Evolutionary conservation across 2,797 vertebrate species (phyloP), one percentile per base, ranked within the genome.

Genomic region (Microhierax caerulescens): DNA sequence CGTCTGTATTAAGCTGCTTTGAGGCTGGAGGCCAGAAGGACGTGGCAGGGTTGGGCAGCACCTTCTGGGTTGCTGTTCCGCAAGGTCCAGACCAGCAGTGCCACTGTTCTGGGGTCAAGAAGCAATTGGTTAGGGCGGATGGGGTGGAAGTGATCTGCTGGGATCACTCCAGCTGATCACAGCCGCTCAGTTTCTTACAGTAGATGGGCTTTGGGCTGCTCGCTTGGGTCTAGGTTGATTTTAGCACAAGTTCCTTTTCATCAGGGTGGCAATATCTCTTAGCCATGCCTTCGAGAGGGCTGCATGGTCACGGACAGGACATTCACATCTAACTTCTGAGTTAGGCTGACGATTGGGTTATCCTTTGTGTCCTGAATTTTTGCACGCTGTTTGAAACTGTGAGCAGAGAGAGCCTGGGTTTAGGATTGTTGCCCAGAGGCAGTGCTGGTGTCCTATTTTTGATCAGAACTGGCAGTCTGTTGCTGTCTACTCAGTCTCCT

Each of bases 31-130:
- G 74, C 7, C 80, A 68, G 45, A 50, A 36, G 16, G 57, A 78
- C 0, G 0, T 34, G 48, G 28, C 48, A 41, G 34, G 30, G 41
- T 30, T 2, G 3, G 10, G 22, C 0, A 0, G 34, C 65, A 75
- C 17, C 47, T 24, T 14, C 1, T 6, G 32, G 11, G 13, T 2
- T 70, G 56, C 25, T 4, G 3, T 37, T 77, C 45, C 4, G 2
- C 34, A 28, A 45, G 5, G 3, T 47, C n/a, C 39, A 50, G 51
- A 48, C 3, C 75, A 67, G 63, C 39, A 43, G 32, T 10, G 59
- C 36, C 65, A 23, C 56, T 22, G 17, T 12, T 43, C 48, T 73
- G 68, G 60, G 14, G 22, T 32, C 51, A 43, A 64, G 78, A 48
- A 65, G 37, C 34, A 30, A 7, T 9, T 0, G 1, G 5, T 41